Evolutionary conservation across 1,140 invertebrate genomes (phyloP), one percentile per base, ranked within the genome.

Genomic region (Brachionus manjavacas): DNA sequence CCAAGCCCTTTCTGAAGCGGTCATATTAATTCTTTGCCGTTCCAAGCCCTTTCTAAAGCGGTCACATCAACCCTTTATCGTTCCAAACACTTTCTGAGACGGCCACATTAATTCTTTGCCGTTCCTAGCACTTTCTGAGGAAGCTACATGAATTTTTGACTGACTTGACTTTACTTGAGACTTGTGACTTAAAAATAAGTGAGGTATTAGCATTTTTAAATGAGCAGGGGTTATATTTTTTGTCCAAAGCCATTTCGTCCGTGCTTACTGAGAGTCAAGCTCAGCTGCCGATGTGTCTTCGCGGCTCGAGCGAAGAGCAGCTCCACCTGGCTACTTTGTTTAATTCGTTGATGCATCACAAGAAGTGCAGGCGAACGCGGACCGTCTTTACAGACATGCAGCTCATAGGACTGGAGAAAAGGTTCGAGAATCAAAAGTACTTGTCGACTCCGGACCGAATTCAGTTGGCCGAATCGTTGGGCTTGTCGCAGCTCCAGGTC

Each of bases 381-480:
- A 84, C 83, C 23, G 83, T 84, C 2, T 84, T 84, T 35, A 74
- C 68, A 16, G 84, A 84, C 23, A 78, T 41, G 76, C 89, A 90
- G 83, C 85, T 90, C 3, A 87, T 88, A 83, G 87, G 89, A 2
- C 79, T 91, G 84, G 97, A 99, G 88, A 95, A 97, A 87, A 92
- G 96, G 39, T 99, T 99, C 88, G 96, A 98, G 87, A 93, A 93
- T 0, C 96, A 99, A 88, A 93, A 96, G 81, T 99, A 99, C 90
- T 91, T 99, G 12, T 97, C 95, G 7, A 99, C 97, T 0, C 96
- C 96, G 0, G 97, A 99, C 88, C 90, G 97, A 68, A 94, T 98
- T 7, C 96, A 98, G 87, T 89, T 99, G 60, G 97, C 97, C 0
- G 93, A 93, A 3, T 93, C 94, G 0, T 90, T 99, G 12, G 95